Base-by-base conservation (phyloP, 2,113 vertebrate species). In the Haplochromis burtoni region DNA sequence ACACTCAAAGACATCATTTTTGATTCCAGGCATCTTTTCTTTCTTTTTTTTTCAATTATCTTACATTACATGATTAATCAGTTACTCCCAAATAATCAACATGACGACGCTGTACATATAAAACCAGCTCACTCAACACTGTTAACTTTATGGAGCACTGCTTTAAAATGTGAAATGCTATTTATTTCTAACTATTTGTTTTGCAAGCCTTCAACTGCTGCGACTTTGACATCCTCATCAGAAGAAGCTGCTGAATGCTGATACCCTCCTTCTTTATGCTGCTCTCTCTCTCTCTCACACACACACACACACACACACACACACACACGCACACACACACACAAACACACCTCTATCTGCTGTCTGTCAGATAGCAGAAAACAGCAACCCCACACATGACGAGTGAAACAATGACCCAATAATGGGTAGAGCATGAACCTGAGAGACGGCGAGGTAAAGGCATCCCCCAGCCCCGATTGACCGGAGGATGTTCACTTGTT, bases 391-490 rank as follows among this genome's bases (percentile, higher is more conserved):
- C 87, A 82, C 90, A 87, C 90, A 91, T 83, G 54, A 85, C 29
- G 12, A 85, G 78, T n/a, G 54, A 90, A 87, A 95, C 92, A 94
- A 93, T 92, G 92, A 93, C 73, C 89, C 90, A 83, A 59, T 87
- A 88, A 82, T 73, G 38, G 84, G 29, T 47, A 24, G 84, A 87
- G 89, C 24, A 38, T 92, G 90, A 94, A 93, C 91, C 92, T 90
- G 93, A 93, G 93, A 94, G 91, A 85, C 49, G 35, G 88, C 12
- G 81, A 82, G 88, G 92, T 90, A 87, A 88, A 89, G 92, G 92
- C 89, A 68, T 92, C 91, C 92, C 91, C 93, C 89, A 51, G 82
- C 85, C 92, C 90, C 86, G 86, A 90, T 49, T 87, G 89, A 87
- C 63, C 51, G 38, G 80, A 38, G 87, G 66, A 89, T 87, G 89